Base-by-base conservation (phyloP, 2,888 invertebrate species). In the Sipha maydis region DNA sequence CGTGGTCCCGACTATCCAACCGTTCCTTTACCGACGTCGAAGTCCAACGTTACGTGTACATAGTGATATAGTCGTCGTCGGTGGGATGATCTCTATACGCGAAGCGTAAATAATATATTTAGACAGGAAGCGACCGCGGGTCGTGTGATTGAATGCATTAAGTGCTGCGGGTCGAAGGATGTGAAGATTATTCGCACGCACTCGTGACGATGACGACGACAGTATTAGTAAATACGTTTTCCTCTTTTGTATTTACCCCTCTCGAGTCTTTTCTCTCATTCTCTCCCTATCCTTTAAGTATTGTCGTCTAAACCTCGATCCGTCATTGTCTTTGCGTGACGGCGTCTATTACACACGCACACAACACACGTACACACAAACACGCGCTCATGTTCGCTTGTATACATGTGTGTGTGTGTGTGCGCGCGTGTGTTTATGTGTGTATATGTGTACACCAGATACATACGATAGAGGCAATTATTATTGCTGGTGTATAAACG, bases 81-180 rank as follows among this genome's bases (percentile, higher is more conserved):
- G 76, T 76, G 73, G 21, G 25, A 54, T 28, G n/a, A 9, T n/a
- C n/a, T 28, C 9, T n/a, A 25, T 21, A 21, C 67, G 67, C 67
- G 67, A 48, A 54, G n/a, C 54, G n/a, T 5, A 76, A 76, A 76
- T 2, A 11, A 48, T 48, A 38, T 11, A 17, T 17, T 38, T 38
- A 19, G 19, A 19, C 75, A 84, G 84, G 84, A 84, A 76, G 38
- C 75, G 83, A 31, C 25, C 54, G 19, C 19, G 80, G 11, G n/a
- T 67, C n/a, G 38, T 67, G 56, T 56, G 5, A 11, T 21, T 4
- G 4, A 54, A 4, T 54, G 11, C 7, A 61, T 3, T 1, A 21
- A 28, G 17, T 17, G 28, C 76, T 86, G 86, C 79, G 86, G 86
- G 80, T 41, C 73, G 86, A 25, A 86, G 86, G 86, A 86, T 85